phyloP scores from a whole-genome alignment of 2,113 vertebrate genomes.

The Microcebus lehilahytsara region DNA sequence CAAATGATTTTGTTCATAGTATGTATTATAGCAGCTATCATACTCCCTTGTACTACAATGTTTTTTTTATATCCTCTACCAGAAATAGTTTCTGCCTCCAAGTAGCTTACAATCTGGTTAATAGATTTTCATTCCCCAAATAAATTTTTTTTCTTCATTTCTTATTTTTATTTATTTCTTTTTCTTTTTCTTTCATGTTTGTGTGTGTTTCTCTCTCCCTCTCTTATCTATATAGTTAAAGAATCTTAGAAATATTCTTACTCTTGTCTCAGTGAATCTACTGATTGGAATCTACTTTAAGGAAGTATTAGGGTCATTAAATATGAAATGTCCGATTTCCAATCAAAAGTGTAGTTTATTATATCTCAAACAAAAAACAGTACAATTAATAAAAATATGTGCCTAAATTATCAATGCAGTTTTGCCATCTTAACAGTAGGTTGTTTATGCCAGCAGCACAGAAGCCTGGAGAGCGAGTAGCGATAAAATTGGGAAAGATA shows the following conservation, averaged over 20 bases:
- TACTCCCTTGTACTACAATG: neutral
- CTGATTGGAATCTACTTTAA: neutral
- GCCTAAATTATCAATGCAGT: no score
- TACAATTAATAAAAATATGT: no score
- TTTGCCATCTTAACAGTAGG: no score
- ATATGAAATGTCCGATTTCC: no score
- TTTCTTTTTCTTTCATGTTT: conserved; percentile 5
- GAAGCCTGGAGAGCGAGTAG: no score
- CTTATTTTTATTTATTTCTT: neutral
- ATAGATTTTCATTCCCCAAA: neutral
- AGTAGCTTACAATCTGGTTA: neutral
- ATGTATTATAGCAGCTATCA: neutral
- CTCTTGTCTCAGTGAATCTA: neutral
- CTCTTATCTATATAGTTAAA: neutral
- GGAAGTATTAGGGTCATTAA: neutral
- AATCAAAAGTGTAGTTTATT: no score
- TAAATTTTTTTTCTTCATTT: neutral
- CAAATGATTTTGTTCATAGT: neutral
- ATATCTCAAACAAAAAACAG: no score
- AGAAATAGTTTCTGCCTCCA: neutral
- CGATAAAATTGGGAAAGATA: no score
- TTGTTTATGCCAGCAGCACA: no score
- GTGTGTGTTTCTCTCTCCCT: neutral
- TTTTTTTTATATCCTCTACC: neutral
- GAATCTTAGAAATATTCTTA: neutral